Evolutionary conservation across 2,888 invertebrate species (phyloP).

Genomic region (Hirtodrosophila cameraria): DNA sequence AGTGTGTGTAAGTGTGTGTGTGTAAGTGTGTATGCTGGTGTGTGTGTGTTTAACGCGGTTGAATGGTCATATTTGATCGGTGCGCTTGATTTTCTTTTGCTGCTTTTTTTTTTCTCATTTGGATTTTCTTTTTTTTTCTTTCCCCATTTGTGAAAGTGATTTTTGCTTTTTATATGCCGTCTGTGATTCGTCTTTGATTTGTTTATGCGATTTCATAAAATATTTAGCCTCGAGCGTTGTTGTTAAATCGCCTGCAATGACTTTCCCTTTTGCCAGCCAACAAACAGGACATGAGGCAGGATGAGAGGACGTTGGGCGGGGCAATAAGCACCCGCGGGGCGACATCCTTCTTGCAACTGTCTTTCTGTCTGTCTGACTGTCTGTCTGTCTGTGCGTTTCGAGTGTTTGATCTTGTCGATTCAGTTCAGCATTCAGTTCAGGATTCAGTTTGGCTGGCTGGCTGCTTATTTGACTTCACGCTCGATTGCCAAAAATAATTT

Average conservation of each 20-base stretch:
- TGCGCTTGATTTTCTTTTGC: slow-evolving; percentile 63
- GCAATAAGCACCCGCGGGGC: slow-evolving; percentile 12
- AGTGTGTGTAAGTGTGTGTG: slow-evolving; percentile 26
- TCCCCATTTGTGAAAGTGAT: slow-evolving; percentile 63
- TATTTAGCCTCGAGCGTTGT: slow-evolving; percentile 81
- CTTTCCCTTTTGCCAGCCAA: slow-evolving; percentile 65
- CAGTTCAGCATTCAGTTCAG: not conserved
- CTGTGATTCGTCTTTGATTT: slow-evolving; percentile 80
- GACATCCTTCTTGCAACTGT: slow-evolving; percentile 42
- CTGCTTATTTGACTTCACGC: slow-evolving; percentile 75
- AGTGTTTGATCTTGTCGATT: slow-evolving; percentile 75
- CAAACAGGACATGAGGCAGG: not conserved
- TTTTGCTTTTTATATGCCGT: slow-evolving; percentile 32
- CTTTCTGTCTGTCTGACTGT: too few relatives aligned
- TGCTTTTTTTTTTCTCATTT: slow-evolving; percentile 4
- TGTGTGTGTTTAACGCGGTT: slow-evolving; percentile 69
- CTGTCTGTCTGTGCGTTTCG: slow-evolving; percentile 30
- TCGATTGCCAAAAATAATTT: slow-evolving; percentile 81
- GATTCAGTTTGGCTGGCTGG: slow-evolving; percentile 22
- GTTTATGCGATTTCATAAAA: slow-evolving; percentile 81
- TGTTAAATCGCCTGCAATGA: slow-evolving; percentile 82
- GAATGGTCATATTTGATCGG: slow-evolving; percentile 80
- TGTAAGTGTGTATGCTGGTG: slow-evolving; percentile 6
- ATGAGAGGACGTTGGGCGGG: not conserved
- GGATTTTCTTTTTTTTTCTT: slow-evolving; percentile 13